phyloP scores from a whole-genome alignment of 1,140 invertebrate species.

The Hylaeus anthracinus region DNA sequence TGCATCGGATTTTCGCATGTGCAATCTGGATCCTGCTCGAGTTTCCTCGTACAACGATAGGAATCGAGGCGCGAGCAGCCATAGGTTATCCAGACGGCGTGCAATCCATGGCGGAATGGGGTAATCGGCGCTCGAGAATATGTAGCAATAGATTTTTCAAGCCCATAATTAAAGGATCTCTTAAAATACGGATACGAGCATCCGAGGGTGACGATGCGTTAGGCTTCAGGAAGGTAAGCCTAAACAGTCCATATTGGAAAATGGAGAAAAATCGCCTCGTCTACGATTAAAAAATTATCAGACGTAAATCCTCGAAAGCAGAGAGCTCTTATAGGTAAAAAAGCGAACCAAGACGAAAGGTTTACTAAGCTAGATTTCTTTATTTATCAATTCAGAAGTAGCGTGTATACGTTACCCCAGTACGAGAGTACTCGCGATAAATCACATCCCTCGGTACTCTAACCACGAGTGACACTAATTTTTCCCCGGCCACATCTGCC shows the following conservation, averaged over 20 bases:
- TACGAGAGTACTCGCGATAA: slow-evolving; percentile 12
- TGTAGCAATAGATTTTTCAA: slow-evolving; percentile 7
- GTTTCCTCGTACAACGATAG: slow-evolving; percentile 47
- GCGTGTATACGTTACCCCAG: neutral
- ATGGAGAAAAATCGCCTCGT: too few species aligned
- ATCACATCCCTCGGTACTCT: slow-evolving; percentile 6
- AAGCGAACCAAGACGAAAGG: too few species aligned
- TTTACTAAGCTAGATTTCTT: too few species aligned
- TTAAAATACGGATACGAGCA: neutral
- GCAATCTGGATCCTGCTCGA: slow-evolving; percentile 46
- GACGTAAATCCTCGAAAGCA: too few species aligned
- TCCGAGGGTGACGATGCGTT: too few species aligned
- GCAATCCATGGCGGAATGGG: slow-evolving; percentile 35
- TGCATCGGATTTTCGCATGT: slow-evolving; percentile 46
- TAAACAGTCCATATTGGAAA: too few species aligned
- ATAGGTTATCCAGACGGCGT: slow-evolving; percentile 30
- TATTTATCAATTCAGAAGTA: neutral
- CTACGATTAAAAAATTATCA: too few species aligned
- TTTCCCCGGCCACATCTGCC: slow-evolving; percentile 8
- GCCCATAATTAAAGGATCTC: neutral
- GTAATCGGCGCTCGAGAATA: slow-evolving; percentile 23
- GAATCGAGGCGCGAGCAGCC: slow-evolving; percentile 35
- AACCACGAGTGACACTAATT: slow-evolving; percentile 23
- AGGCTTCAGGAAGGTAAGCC: too few species aligned
- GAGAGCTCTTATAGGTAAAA: too few species aligned